phyloP scores from a whole-genome alignment of 2,888 invertebrate species.

The Cheilosia grossa region DNA sequence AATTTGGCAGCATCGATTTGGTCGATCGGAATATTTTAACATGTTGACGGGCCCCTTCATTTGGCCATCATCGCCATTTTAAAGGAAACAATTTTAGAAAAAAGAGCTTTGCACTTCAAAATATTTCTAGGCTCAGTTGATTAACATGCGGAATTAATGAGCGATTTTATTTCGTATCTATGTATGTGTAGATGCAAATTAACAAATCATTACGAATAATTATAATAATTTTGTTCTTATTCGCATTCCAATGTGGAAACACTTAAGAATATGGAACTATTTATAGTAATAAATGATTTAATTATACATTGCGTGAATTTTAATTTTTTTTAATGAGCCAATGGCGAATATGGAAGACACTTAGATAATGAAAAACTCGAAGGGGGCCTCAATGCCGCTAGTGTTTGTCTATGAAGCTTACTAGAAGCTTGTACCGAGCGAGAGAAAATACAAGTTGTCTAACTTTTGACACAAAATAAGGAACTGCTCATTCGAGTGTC shows the following conservation, averaged over 20 bases:
- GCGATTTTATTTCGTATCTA: not conserved
- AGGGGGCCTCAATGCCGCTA: not conserved
- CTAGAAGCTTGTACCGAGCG: not conserved
- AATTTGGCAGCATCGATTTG: conserved; percentile 10
- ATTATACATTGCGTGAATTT: conserved; percentile 25
- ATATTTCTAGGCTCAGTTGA: not conserved
- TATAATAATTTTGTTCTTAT: not conserved
- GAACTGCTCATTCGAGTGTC: not conserved
- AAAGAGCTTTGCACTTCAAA: conserved; percentile 27
- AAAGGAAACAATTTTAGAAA: conserved; percentile 5
- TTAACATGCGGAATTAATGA: conserved; percentile 25
- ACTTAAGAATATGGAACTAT: conserved; percentile 21
- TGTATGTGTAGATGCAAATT: not conserved
- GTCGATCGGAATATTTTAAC: not conserved
- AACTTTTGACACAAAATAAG: not conserved
- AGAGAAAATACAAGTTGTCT: not conserved
- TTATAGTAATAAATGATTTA: conserved; percentile 35
- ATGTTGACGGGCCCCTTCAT: conserved; percentile 31
- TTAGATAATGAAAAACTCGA: not conserved
- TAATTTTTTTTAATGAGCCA: conserved; percentile 4
- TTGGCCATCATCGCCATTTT: conserved; percentile 15
- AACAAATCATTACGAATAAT: conserved; percentile 29
- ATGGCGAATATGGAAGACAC: not conserved
- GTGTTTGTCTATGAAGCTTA: not conserved
- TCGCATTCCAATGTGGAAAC: conserved; percentile 12